Conservation (phyloP, 2,797 vertebrate genomes). For the Manis javanica region DNA sequence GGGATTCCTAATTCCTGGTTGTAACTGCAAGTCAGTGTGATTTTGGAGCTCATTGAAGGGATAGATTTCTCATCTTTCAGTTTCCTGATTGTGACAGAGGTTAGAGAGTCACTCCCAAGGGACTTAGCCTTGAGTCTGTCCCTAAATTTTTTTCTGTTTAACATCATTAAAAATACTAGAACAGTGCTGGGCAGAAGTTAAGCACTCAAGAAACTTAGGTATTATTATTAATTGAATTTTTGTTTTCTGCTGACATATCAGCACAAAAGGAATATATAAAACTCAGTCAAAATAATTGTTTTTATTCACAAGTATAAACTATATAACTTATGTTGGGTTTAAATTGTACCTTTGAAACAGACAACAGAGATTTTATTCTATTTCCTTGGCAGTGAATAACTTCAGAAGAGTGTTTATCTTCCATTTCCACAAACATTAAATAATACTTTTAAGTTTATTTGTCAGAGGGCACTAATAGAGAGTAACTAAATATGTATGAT, state of each 20-base stretch:
- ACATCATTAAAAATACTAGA: neutral
- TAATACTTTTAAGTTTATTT: neutral
- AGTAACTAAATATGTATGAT: neutral
- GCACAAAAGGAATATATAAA: neutral
- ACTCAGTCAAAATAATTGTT: neutral
- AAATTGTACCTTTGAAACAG: neutral
- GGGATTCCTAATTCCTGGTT: neutral
- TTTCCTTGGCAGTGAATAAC: neutral
- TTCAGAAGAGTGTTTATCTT: neutral
- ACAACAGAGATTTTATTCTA: neutral
- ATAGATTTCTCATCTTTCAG: neutral
- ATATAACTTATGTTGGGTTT: neutral
- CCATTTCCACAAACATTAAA: neutral
- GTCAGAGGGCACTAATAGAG: neutral
- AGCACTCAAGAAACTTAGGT: neutral
- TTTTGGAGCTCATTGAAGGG: neutral
- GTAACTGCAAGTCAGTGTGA: neutral
- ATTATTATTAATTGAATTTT: neutral
- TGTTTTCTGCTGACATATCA: neutral
- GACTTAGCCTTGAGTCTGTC: neutral
- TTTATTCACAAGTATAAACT: neutral
- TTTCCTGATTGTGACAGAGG: neutral
- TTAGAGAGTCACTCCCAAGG: neutral
- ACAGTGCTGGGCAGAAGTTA: neutral
- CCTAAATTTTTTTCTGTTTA: neutral